These are phyloP conservation scores for Helicorthomorpha holstii DNA, from an alignment of 1,140 invertebrate species.

Conservation along the genomic window DNA sequence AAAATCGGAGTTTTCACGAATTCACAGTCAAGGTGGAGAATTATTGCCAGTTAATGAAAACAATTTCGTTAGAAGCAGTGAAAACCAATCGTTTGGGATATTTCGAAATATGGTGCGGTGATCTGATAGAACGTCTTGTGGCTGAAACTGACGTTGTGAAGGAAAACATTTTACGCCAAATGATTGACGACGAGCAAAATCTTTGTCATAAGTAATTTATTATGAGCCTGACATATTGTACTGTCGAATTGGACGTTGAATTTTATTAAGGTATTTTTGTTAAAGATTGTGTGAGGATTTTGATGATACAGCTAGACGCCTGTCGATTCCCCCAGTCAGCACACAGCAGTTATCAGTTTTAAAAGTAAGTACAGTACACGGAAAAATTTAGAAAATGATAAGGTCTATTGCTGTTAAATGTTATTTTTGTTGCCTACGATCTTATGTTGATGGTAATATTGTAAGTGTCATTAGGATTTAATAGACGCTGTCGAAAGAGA, in stretches of 20 bases:
- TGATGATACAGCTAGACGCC: slow-evolving; percentile 55
- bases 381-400: too few relatives aligned
- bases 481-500: slow-evolving; percentile 53
- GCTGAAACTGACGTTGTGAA: slow-evolving; percentile 46
- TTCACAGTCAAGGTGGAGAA: slow-evolving; percentile 35
- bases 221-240: background rate
- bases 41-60: slow-evolving; percentile 41
- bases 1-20: slow-evolving; percentile 44
- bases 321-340: slow-evolving; percentile 57
- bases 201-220: slow-evolving; percentile 52
- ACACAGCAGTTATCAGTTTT: slow-evolving; percentile 71
- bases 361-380: too few relatives aligned
- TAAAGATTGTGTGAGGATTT: slow-evolving; percentile 68
- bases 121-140: slow-evolving; percentile 55
- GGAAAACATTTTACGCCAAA: slow-evolving; percentile 46
- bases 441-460: too few relatives aligned
- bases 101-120: slow-evolving; percentile 65
- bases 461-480: slow-evolving; percentile 31
- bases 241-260: background rate
- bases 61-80: slow-evolving; percentile 43
- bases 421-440: too few relatives aligned
- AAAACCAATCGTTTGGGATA: slow-evolving; percentile 56
- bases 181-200: slow-evolving; percentile 61
- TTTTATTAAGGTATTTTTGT: slow-evolving; percentile 14
- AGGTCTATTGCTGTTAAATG: too few relatives aligned